These are phyloP conservation scores for Pseudomyrmex sp. DNA, from an alignment of 1,140 invertebrate species.

Conservation along the genomic window DNA sequence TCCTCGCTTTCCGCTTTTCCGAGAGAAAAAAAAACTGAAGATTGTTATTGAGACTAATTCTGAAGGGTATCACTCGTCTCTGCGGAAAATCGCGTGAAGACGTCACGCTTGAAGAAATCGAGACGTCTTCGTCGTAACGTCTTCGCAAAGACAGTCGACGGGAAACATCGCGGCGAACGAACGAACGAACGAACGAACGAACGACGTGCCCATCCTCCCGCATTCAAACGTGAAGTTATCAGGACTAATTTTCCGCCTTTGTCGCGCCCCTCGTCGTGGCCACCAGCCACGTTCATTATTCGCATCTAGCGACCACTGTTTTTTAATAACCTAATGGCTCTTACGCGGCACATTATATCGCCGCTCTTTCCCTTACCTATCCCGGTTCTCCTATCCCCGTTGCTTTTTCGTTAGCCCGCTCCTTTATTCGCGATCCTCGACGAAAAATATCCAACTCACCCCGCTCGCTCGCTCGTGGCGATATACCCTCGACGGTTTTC, in stretches of 20 bases:
- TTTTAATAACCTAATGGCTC: constrained; percentile 85
- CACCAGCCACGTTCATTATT: constrained; percentile 72
- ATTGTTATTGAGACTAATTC: constrained; percentile 48
- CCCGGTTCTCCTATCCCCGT: not conserved
- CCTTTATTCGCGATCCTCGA: constrained; percentile 70
- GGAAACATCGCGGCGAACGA: not conserved
- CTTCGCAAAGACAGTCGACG: constrained; percentile 32
- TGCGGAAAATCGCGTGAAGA: constrained; percentile 31
- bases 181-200: constrained; percentile 7
- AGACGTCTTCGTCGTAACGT: constrained; percentile 38
- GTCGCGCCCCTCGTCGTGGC: constrained; percentile 71
- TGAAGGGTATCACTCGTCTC: constrained; percentile 27
- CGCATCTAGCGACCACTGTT: constrained; percentile 78
- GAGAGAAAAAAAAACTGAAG: constrained; percentile 47
- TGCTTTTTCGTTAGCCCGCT: constrained; percentile 63
- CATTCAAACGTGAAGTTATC: constrained; percentile 80
- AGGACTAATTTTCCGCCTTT: constrained; percentile 82
- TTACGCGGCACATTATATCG: constrained; percentile 79
- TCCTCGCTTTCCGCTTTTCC: too few species aligned
- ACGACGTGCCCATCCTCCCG: constrained; percentile 37
- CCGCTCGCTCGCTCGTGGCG: constrained; percentile 10
- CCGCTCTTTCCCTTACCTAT: not conserved
- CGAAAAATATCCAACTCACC: constrained; percentile 65
- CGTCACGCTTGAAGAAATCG: constrained; percentile 43
- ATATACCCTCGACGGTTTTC: not conserved